Base-by-base conservation (phyloP, 2,113 vertebrate genomes). In the Xyliphius kryptos region DNA sequence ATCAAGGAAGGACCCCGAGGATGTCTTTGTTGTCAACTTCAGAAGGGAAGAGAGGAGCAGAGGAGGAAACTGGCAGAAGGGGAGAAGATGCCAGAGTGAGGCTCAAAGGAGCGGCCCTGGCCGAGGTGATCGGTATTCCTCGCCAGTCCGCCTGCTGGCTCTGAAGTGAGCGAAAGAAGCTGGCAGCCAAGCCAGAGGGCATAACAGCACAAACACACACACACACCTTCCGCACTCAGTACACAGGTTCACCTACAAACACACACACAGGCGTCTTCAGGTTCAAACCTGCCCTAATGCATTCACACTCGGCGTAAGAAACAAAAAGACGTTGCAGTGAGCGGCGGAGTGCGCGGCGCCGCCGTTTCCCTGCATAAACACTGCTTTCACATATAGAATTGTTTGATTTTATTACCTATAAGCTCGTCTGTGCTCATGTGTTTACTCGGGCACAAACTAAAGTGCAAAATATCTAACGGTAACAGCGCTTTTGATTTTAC, bases 21-120 rank as follows among this genome's bases (percentile, higher is more conserved):
- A 97, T 95, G 92, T 98, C 96, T 98, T 98, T 98, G 96, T 98
- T 97, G 96, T 98, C 96, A 97, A 98, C 96, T 98, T 98, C 96
- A 96, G 93, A 97, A 97, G 94, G 93, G 91, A 95, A 96, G 92
- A 95, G 92, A 92, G 94, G 88, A 94, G 94, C 95, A 92, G 92
- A 94, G 91, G 94, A 95, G 91, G 91, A 93, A 95, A 91, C 95
- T 94, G 92, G 95, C 94, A 97, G 94, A 97, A 95, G 92, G 91
- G 93, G 90, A 94, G 92, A 93, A 92, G 96, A 97, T 97, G 93
- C 96, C 95, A 97, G 94, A 92, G 90, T 90, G 91, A 95, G 95
- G 69, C 96, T 98, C 96, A 98, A 98, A 98, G 96, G 94, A 93
- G 92, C 91, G 88, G 92, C 91, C 92, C 93, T 80, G 92, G 94